Evolutionary conservation across 2,888 invertebrate genomes (phyloP), one percentile per base, ranked within the genome.

Genomic region (Tinea semifulvella): DNA sequence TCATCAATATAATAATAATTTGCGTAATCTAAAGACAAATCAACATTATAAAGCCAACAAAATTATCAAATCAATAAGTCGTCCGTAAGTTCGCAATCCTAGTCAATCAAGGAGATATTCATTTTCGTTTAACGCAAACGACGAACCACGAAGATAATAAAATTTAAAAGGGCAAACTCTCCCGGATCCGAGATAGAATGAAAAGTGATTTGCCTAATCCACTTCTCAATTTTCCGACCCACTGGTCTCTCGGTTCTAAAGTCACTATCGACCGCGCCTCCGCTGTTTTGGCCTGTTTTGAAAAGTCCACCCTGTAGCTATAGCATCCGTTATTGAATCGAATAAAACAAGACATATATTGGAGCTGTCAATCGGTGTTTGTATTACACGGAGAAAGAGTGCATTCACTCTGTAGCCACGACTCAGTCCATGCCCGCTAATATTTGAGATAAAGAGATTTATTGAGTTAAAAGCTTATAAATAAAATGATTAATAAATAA

Each of bases 161-260:
- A 76, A 79, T 76, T 74, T 76, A 72, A 76, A 77, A 75, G 74
- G 73, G 72, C 75, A 71, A 76, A 79, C 71, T 79, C 74, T 65
- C 68, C 58, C 61, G 60, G 60, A 61, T 56, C 43, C 63, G 61
- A 65, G 65, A 60, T 59, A 65, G 71, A 69, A 74, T 74, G 72
- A 73, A 79, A 80, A 80, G 74, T 77, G 76, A 79, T 79, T 80
- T 80, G 70, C 74, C 69, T 80, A 76, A 80, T 79, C 76, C 75
- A 74, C 71, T 77, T 72, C 74, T 69, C 75, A 76, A 77, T 79
- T 77, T 77, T 74, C 74, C 71, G 53, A 64, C 57, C 65, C 76
- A 73, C 68, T 70, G 72, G 60, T 55, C 61, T 54, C 55, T 52
- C 43, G 58, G 62, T 51, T 51, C 54, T 50, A 43, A 46, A 47